Evolutionary conservation across 2,113 vertebrate species (phyloP), one percentile per base, ranked within the genome.

Genomic region (Solea senegalensis): DNA sequence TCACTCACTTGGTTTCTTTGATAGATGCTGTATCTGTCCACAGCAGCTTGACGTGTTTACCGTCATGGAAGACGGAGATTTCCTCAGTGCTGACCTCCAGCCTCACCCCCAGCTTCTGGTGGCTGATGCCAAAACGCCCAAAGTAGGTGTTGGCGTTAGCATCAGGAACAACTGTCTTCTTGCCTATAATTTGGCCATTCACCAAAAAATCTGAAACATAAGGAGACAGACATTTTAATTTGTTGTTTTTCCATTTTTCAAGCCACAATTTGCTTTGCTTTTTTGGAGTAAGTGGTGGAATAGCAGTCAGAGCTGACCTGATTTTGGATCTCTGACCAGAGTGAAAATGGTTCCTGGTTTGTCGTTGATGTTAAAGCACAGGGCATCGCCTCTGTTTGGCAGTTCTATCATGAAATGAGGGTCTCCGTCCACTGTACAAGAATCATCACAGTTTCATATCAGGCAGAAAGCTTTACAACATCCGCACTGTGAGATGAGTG

Each of bases 311-410:
- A 5, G 8, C 93, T 81, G 28, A 98, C 97, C 97, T 92, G 93
- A 93, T 68, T 87, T 45, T 53, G 94, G 92, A 74, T 99, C 97
- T 71, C 62, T 93, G 76, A 99, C 92, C 86, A 99, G 91, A 71
- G 92, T 94, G 66, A 98, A 91, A 74, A 98, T 94, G 2, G 92
- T 93, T 61, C 97, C 97, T 0, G 96, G 95, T 8, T 81, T 87
- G 80, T 95, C 94, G 6, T 97, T 92, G 52, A 98, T 96, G 85
- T 97, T 99, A 89, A 99, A 99, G 85, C 97, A 99, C 87, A 99
- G 76, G 9, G 95, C 90, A 5, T 98, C 96, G 0, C 93, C 84
- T 76, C 91, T 94, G 41, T 95, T 84, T 28, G 95, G 94, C 9
- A 96, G 91, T 5, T 94, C 91, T 61, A 99, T 94, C 70, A 98